Conservation (phyloP, 2,888 invertebrate species). For the Monochamus alternatus region DNA sequence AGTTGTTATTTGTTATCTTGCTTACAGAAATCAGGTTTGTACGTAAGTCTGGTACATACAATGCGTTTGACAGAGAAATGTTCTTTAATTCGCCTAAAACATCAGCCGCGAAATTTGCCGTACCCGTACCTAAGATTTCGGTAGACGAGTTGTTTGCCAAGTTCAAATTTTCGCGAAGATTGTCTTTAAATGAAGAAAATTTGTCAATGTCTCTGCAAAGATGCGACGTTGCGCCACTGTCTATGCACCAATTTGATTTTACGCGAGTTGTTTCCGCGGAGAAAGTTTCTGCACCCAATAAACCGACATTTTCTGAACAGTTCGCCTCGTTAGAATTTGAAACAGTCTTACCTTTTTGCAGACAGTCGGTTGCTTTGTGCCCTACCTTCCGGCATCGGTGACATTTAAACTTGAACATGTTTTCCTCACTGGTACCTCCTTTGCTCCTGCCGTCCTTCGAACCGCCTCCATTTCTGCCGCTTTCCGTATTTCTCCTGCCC, state of each 20-base stretch:
- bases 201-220: constrained; percentile 19
- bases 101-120: constrained; percentile 10
- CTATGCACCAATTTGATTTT: neutral
- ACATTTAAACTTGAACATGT: constrained; percentile 20
- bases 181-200: constrained; percentile 2
- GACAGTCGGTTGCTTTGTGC: constrained; percentile 39
- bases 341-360: constrained; percentile 3
- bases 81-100: constrained; percentile 24
- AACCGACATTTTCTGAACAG: neutral
- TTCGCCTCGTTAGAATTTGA: neutral
- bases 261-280: neutral
- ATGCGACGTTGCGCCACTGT: constrained; percentile 13
- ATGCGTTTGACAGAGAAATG: neutral
- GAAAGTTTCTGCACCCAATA: neutral
- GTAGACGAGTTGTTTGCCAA: constrained; percentile 9
- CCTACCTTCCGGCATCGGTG: constrained; percentile 32
- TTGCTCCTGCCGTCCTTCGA: neutral
- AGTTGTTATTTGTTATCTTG: constrained; percentile 41
- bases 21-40: constrained; percentile 42
- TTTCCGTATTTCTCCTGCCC: neutral
- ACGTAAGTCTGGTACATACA: constrained; percentile 40
- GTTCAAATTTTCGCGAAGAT: constrained; percentile 16
- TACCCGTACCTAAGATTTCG: constrained; percentile 17
- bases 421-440: neutral
- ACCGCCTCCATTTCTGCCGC: neutral